Base-by-base conservation (phyloP, 2,888 invertebrate species). In the Nebria brevicollis region DNA sequence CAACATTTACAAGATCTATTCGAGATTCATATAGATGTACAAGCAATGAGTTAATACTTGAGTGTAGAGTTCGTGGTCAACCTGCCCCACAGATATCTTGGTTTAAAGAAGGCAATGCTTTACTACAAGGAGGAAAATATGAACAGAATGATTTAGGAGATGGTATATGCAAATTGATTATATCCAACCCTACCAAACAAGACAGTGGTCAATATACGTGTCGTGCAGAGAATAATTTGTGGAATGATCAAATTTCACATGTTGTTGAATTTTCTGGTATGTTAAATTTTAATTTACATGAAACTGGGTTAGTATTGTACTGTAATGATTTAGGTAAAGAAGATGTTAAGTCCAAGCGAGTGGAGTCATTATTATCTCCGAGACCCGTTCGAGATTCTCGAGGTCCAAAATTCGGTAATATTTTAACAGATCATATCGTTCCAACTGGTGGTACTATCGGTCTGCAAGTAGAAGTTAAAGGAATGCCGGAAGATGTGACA, bases 201-300 rank as follows among this genome's bases (percentile, higher is more conserved):
- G 96, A 96, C 87, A 93, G 93, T 78, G 96, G 95, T 64, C 90
- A 92, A 82, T 96, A 95, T 86, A 93, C 92, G 0, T 96, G 96
- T 86, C 91, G 92, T 85, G 96, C 95, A 0, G 94, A 94, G 86
- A 95, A 94, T 86, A 91, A 93, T 3, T 90, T 93, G 3, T 93
- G 94, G 90, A 92, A 92, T 34, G 95, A 95, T 85, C 94, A 95
- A 87, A 94, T 95, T 72, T 92, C 93, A 0, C 94, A 95, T 85
- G 90, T 93, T 68, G 93, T 96, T 34, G 91, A 92, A 84, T 95
- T 95, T 86, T 91, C 91, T 84, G 94, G 94, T 90, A 89, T 90
- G 86, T 87, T 86, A 64, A 26, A 34, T 1, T 73, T 77, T 11
- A 13, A 66, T 34, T 34, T 34, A 34, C 34, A 34, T 66, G 13